Evolutionary conservation across 2,113 vertebrate genomes (phyloP).

Genomic region (Mormoops blainvillei): DNA sequence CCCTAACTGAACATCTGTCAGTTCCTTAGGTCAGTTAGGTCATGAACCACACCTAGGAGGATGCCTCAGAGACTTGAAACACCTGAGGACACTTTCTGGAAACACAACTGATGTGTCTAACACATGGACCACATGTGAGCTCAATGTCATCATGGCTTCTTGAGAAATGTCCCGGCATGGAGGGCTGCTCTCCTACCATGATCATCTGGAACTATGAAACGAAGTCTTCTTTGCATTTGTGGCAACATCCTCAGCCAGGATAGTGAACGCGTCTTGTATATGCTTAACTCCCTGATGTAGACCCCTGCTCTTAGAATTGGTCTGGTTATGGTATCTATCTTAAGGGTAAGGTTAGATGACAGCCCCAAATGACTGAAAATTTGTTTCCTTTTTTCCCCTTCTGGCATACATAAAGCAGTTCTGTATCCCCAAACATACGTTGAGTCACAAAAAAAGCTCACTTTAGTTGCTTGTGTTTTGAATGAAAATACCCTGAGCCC

Average conservation of each 20-base stretch:
- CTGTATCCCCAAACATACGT: background rate
- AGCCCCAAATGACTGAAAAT: background rate
- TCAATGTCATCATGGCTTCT: background rate
- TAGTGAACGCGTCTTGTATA: background rate
- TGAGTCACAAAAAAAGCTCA: background rate
- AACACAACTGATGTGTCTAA: background rate
- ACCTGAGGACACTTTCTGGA: background rate
- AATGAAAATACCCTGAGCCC: background rate
- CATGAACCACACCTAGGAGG: background rate
- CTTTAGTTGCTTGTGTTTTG: background rate
- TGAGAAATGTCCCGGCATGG: background rate
- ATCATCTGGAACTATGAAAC: background rate
- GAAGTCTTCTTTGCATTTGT: background rate
- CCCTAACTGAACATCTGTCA: background rate
- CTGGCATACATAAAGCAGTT: background rate
- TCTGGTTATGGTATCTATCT: background rate
- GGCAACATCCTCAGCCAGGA: background rate
- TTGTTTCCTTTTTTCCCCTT: background rate
- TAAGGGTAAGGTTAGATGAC: background rate
- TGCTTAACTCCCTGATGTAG: background rate
- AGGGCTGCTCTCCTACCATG: background rate
- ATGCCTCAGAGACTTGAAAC: background rate
- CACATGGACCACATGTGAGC: background rate
- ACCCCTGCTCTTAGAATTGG: background rate
- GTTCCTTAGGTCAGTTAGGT: background rate